Evolutionary conservation across 2,797 vertebrate species (phyloP).

Genomic region (Tiaroga cobitis): DNA sequence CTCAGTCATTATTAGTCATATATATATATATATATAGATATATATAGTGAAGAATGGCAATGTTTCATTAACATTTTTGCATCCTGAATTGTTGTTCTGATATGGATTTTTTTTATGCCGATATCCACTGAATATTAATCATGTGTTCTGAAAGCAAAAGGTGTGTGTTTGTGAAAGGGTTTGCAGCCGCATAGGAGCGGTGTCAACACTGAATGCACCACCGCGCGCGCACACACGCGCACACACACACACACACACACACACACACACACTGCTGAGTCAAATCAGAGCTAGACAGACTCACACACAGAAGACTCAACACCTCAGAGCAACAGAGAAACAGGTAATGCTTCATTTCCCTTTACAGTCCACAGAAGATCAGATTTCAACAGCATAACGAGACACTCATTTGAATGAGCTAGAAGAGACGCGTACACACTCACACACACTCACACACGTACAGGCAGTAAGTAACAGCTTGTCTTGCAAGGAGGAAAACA

Average conservation of each 20-base stretch:
- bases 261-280: not conserved
- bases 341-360: not conserved
- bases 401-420: slow-evolving; percentile 30
- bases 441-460: not conserved
- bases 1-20: too few species aligned
- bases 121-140: not conserved
- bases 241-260: not conserved
- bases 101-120: not conserved
- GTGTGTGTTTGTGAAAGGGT: too few species aligned
- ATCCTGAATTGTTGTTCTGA: not conserved
- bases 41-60: not conserved
- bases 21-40: too few species aligned
- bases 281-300: slow-evolving; percentile 6
- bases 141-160: not conserved
- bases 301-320: not conserved
- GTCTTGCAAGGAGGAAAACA: slow-evolving; percentile 23
- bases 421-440: not conserved
- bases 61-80: not conserved
- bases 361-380: slow-evolving; percentile 24
- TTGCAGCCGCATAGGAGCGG: not conserved
- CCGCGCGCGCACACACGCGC: not conserved
- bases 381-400: slow-evolving; percentile 23
- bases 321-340: not conserved
- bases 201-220: not conserved
- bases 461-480: slow-evolving; percentile 1